A percentile compares a stretch with the other conserved stretches of the same genome.
Evolutionary conservation across 2,888 invertebrate genomes (phyloP).

Genomic region (Philopedon plagiatum): DNA sequence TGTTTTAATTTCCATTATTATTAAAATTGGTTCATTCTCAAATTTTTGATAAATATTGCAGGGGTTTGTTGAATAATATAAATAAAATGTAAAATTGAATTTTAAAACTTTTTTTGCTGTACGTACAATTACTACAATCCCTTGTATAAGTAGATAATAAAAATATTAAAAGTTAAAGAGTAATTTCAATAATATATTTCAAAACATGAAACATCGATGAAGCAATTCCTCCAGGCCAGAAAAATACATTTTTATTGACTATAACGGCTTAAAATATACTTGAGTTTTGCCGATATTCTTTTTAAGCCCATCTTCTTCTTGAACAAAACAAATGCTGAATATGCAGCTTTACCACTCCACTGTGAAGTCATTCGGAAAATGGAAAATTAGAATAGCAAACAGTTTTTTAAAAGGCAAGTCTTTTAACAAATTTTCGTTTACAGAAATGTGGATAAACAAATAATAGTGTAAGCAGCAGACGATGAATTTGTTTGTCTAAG

Average conservation of each 20-base stretch:
- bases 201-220: not conserved
- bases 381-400: constrained; percentile 54
- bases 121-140: no score
- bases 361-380: constrained; percentile 59
- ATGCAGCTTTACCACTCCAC: constrained; percentile 58
- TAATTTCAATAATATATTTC: not conserved
- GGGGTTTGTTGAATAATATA: no score
- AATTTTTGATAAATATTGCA: no score
- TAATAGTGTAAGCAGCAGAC: not conserved
- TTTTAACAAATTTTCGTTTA: constrained; percentile 16
- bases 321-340: constrained; percentile 62
- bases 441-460: not conserved
- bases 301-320: constrained; percentile 43
- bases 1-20: no score
- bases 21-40: no score
- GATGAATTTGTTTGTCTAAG: not conserved
- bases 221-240: constrained; percentile 10
- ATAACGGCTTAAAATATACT: constrained; percentile 53
- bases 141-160: no score
- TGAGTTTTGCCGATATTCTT: constrained; percentile 55
- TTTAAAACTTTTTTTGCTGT: no score
- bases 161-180: not conserved
- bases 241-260: constrained; percentile 52
- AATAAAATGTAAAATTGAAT: no score
- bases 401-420: constrained; percentile 33